Base-by-base conservation (phyloP, 2,888 invertebrate genomes). In the Aphidius colemani region DNA sequence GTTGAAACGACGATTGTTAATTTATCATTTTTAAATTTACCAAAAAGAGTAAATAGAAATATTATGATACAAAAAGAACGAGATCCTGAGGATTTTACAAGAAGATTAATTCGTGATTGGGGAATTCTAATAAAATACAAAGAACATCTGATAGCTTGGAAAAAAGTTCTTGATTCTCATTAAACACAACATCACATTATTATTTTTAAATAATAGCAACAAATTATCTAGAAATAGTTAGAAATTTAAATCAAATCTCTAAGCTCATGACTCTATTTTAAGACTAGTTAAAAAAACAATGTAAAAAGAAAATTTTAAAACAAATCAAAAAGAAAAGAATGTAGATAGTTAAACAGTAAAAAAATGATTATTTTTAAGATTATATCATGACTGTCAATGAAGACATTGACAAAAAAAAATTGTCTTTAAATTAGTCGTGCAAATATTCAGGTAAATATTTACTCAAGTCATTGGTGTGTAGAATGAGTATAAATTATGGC, bases 1-100 rank as follows among this genome's bases (percentile, higher is more conserved):
- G 86, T 88, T 18, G 87, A 89, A 67, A 86, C 72, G 53, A 76
- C 70, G 49, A 78, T 82, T 49, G 62, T 66, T 2, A 59, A 63
- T 0, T 55, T 79, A 43, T 74, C 79, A 1, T 64, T 67, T 9
- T 58, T 78, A 11, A 69, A 65, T n/a, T 46, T 80, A 7, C 81
- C 80, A 2, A 60, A 66, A 13, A 72, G 77, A 45, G 71, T 78
- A n/a, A 70, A 72, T 46, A 75, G 81, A 51, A 74, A 73, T 60
- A 78, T 83, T 59, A 83, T 83, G 82, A 77, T 66, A 65, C 64
- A 63, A 7, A 67, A 56, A 7, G 81, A 81, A 62, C 73, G 81
- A 9, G 69, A 79, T 39, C 78, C 80, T 1, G 63, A 75, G 7
- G 80, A 82, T 63, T 75, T 79, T 13, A 83, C 83, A 1, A 72